Base-by-base conservation (phyloP, 2,797 vertebrate species). In the Podarcis lilfordi region DNA sequence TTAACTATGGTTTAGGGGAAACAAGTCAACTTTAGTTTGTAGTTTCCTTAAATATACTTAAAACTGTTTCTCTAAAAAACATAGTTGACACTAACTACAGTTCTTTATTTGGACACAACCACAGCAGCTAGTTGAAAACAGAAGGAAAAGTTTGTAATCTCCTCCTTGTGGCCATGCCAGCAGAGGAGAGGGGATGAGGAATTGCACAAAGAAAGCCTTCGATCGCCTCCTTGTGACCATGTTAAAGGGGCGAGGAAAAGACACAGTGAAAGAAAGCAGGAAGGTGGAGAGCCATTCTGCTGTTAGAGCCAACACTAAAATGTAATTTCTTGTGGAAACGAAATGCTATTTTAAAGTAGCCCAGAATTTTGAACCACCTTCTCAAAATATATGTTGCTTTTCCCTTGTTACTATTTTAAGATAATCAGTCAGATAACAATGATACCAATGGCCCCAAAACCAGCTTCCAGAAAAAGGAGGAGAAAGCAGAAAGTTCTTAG, bases 251-350 rank as follows among this genome's bases (percentile, higher is more conserved):
- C 11, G 40, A 27, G 5, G 4, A 9, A 82, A 90, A 91, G 86
- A 0, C 75, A 64, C 35, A 89, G 81, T 82, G 89, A 79, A 0
- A 81, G 1, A 74, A 90, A 10, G 77, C 37, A 77, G 1, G 68
- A 80, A 91, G 3, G 4, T 84, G 87, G 86, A 92, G 83, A 50
- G 77, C 4, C 21, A 37, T 87, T 86, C 88, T 61, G 59, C 1
- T 25, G 87, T 59, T 32, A 21, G 15, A 59, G 19, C n/a, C 1
- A 19, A 80, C 55, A 23, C 27, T 64, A 19, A 64, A 80, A 32
- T 80, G 4, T 29, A 3, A 32, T 61, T 61, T 15, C n/a, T 10
- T 17, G 23, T 59, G n/a, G 5, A 7, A 17, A n/a, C 19, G n/a
- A 80, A 50, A 80, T 29, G 7, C 29, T 17, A 9, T 55, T 59